Evolutionary conservation across 1,140 invertebrate genomes (phyloP).

Genomic region (Bombyx mori): ASM3026992v2 NC_085117.1:16361501-16362000

Average conservation of each 20-base stretch:
- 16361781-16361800: no score
- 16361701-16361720: no score
- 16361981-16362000: conserved; percentile 11
- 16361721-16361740: no score
- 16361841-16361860: no score
- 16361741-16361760: no score
- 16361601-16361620: conserved; percentile 87
- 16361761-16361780: no score
- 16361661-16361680: no score
- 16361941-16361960: conserved; percentile 6
- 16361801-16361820: no score
- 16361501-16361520: conserved; percentile 87
- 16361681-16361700: no score
- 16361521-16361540: conserved; percentile 89
- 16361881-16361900: neutral
- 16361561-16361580: conserved; percentile 96
- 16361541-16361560: conserved; percentile 89
- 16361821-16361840: no score
- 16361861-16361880: no score
- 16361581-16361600: conserved; percentile 94
- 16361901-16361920: conserved; percentile 1
- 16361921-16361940: neutral
- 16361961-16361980: conserved; percentile 22
- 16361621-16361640: conserved; percentile 95
- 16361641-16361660: no score